Evolutionary conservation across 2,888 invertebrate species (phyloP), one percentile per base, ranked within the genome.

Genomic region (Pseudococcus jackbeardsleyi): DNA sequence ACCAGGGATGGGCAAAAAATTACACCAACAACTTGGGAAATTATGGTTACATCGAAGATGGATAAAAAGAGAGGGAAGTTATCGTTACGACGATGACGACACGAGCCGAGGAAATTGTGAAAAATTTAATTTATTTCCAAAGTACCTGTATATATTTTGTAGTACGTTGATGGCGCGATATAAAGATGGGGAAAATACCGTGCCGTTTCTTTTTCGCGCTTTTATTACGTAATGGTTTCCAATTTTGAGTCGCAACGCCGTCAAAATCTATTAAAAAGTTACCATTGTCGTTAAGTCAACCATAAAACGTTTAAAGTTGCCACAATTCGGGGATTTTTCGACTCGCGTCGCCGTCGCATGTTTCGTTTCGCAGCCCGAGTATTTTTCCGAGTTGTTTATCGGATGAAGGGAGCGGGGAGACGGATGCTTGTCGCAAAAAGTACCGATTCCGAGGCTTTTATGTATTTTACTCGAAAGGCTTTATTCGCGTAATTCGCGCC

Each of bases 281-380:
- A 64, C 46, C 64, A 85, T 85, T 85, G 85, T 85, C 46, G 86
- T 86, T 68, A 86, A 86, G 68, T 86, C 86, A 72, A 86, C 86
- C 86, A 86, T 86, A 86, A 86, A 86, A 59, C 72, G 86, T 48
- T 86, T 48, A 64, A 86, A 68, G 64, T 59, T 86, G 46, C 86
- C 86, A n/a, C 85, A 64, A 54, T 85, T 59, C 85, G 22, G 19
- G 59, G 59, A 85, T 85, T 59, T 59, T 85, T 59, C 79, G 42
- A 33, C 26, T 79, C 42, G 12, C 17, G 33, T 33, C 77, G 39
- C 39, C 64, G 22, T 22, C 6, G 64, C 68, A 12, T 72, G 5
- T 7, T 15, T 59, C 59, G 59, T 5, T 5, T 54, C 54, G 17
- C 54, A 17, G 26, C 17, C 54, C 17, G 8, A 59, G 19, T 59